These are phyloP conservation scores for Dendropsophus ebraccatus DNA, from an alignment of 2,113 vertebrate genomes.

Conservation along the genomic window DNA sequence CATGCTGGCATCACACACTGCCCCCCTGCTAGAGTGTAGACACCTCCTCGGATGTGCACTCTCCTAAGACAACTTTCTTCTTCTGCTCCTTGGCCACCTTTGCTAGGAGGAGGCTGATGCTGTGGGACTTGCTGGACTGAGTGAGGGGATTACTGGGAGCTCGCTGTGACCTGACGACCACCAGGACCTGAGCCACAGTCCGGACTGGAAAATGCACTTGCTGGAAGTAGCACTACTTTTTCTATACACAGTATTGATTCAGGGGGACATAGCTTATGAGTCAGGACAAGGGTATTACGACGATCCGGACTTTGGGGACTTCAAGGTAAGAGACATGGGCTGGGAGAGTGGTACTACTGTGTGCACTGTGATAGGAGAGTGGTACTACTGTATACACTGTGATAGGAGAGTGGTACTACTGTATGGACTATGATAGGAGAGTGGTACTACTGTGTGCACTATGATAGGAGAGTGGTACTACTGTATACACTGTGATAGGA, in stretches of 20 bases:
- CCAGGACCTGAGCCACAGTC: conserved; percentile 22
- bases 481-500: not conserved
- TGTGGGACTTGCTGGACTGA: conserved; percentile 59
- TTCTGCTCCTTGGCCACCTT: conserved; percentile 66
- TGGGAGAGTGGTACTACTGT: not conserved
- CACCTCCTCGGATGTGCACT: conserved; percentile 72
- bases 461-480: not conserved
- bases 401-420: not conserved
- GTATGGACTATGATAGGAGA: not conserved
- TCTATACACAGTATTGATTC: conserved; percentile 61
- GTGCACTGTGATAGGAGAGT: not conserved
- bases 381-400: not conserved
- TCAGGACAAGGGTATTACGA: conserved; percentile 74
- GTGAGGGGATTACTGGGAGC: conserved; percentile 61
- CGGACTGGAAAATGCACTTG: conserved; percentile 74
- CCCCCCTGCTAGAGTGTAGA: conserved; percentile 59
- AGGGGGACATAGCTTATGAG: conserved; percentile 69
- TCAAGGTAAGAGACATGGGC: conserved; percentile 69
- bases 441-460: not conserved
- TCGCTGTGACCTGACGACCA: not conserved
- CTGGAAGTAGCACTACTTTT: conserved; percentile 72
- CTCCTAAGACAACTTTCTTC: conserved; percentile 67
- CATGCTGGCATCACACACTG: conserved; percentile 23
- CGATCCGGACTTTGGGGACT: conserved; percentile 71
- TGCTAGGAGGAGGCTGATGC: conserved; percentile 60